Percentiles rank a stretch among this genome's conserved stretches.
phyloP scores from a whole-genome alignment of 2,797 vertebrate species.

The Neopelma chrysocephalum region DNA sequence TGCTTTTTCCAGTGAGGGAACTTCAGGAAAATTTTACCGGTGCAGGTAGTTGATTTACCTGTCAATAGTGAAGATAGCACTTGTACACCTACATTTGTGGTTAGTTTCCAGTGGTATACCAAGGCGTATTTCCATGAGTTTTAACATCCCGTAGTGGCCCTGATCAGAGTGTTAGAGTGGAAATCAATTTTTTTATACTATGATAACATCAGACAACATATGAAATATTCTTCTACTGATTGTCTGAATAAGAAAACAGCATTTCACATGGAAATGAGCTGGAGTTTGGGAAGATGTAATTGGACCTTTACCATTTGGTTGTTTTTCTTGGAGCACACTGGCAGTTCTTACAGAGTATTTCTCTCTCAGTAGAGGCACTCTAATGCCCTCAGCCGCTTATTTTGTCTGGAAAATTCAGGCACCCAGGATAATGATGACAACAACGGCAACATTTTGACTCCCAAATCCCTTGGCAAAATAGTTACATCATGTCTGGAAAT shows the following conservation, averaged over 20 bases:
- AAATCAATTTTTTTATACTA: not conserved
- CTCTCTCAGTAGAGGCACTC: not conserved
- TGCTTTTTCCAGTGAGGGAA: not conserved
- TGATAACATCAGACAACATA: not conserved
- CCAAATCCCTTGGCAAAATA: conserved; percentile 58
- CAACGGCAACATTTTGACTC: conserved; percentile 48
- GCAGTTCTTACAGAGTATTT: conserved; percentile 25
- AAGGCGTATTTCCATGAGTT: not conserved
- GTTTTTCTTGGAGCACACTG: conserved; percentile 47
- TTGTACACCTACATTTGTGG: not conserved
- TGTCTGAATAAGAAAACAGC: conserved; percentile 1
- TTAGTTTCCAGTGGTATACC: not conserved
- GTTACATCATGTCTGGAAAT: conserved; percentile 66
- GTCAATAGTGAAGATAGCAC: not conserved
- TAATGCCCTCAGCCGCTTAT: conserved; percentile 48
- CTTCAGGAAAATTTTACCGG: not conserved
- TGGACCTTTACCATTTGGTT: conserved; percentile 22
- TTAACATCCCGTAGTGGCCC: not conserved
- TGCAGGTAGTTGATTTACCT: not conserved
- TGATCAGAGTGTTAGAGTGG: not conserved
- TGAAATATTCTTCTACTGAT: conserved; percentile 33
- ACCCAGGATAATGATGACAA: conserved; percentile 52
- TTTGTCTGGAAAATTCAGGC: conserved; percentile 62
- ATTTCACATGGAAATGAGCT: conserved; percentile 26
- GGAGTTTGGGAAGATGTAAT: not conserved